Conservation (phyloP, 1,140 invertebrate species). For the Lethrus apterus region DNA sequence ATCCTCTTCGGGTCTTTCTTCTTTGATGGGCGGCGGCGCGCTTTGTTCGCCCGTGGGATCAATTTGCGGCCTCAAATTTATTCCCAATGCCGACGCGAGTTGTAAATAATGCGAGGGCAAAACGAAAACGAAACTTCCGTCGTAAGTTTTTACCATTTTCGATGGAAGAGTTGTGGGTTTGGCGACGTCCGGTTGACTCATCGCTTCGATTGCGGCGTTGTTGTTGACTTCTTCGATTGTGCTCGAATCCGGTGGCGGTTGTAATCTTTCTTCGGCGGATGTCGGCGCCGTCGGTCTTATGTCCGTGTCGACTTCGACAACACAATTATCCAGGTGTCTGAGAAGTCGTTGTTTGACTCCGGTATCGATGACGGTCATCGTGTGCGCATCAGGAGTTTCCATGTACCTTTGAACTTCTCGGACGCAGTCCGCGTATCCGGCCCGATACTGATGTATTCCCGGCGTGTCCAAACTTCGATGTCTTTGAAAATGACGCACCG, state of each 20-base stretch:
- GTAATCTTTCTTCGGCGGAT: slow-evolving; percentile 22
- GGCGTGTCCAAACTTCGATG: slow-evolving; percentile 58
- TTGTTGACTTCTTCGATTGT: slow-evolving; percentile 33
- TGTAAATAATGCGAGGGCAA: slow-evolving; percentile 40
- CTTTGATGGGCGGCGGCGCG: slow-evolving; percentile 3
- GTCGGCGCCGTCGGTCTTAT: slow-evolving; percentile 38
- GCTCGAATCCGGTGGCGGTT: slow-evolving; percentile 20
- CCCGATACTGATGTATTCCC: slow-evolving; percentile 50
- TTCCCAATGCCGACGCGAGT: slow-evolving; percentile 36
- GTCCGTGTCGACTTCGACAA: slow-evolving; percentile 61
- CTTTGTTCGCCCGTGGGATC: slow-evolving; percentile 1
- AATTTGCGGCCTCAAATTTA: slow-evolving; percentile 33
- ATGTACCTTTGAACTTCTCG: slow-evolving; percentile 62
- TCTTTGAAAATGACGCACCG: slow-evolving; percentile 76
- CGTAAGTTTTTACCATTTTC: slow-evolving; percentile 34
- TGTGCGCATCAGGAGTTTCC: slow-evolving; percentile 58
- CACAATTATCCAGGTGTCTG: slow-evolving; percentile 62
- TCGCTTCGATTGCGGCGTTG: slow-evolving; percentile 12
- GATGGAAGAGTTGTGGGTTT: slow-evolving; percentile 5
- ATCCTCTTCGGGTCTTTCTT: slow-evolving; percentile 19
- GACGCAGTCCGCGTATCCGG: slow-evolving; percentile 76
- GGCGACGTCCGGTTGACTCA: background rate
- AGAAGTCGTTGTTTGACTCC: slow-evolving; percentile 60
- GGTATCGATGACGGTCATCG: slow-evolving; percentile 55
- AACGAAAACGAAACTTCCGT: slow-evolving; percentile 38